These are phyloP conservation scores for Lamellibrachia columna DNA, from an alignment of 2,888 invertebrate genomes.

Conservation along the genomic window DNA sequence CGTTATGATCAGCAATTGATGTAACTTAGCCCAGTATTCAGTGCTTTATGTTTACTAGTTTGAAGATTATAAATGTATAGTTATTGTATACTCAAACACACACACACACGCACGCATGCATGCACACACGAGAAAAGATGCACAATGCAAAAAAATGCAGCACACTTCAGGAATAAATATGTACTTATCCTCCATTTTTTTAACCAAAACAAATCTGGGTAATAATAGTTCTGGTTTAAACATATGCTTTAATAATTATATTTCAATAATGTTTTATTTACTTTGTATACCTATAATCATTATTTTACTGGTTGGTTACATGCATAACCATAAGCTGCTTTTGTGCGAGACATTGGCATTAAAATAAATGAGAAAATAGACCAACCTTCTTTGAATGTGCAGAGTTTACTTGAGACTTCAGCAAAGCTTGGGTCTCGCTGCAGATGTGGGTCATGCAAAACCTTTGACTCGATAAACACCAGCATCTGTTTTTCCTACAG, in stretches of 20 bases:
- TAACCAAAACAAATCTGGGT: not conserved
- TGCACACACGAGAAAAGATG: not conserved
- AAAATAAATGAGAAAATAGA: not conserved
- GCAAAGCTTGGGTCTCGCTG: constrained; percentile 80
- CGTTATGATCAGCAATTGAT: not conserved
- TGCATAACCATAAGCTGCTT: too few relatives aligned
- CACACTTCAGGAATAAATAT: not conserved
- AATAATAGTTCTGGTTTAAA: not conserved
- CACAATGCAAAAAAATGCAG: not conserved
- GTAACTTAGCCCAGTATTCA: not conserved
- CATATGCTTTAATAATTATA: too few relatives aligned
- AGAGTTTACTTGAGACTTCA: constrained; percentile 82
- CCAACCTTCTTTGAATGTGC: constrained; percentile 80
- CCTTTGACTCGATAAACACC: constrained; percentile 91
- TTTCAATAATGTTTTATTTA: too few relatives aligned
- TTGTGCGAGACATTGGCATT: too few relatives aligned
- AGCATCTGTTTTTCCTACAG: constrained; percentile 93
- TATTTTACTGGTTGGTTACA: not conserved
- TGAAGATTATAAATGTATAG: not conserved
- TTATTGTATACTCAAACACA: not conserved
- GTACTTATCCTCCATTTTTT: not conserved
- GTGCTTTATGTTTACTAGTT: not conserved
- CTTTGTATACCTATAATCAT: not conserved
- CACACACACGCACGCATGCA: constrained; percentile 24
- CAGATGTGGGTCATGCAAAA: constrained; percentile 84